These are phyloP conservation scores for Rhyacichthys aspro DNA, from an alignment of 2,797 vertebrate genomes.

Conservation along the genomic window DNA sequence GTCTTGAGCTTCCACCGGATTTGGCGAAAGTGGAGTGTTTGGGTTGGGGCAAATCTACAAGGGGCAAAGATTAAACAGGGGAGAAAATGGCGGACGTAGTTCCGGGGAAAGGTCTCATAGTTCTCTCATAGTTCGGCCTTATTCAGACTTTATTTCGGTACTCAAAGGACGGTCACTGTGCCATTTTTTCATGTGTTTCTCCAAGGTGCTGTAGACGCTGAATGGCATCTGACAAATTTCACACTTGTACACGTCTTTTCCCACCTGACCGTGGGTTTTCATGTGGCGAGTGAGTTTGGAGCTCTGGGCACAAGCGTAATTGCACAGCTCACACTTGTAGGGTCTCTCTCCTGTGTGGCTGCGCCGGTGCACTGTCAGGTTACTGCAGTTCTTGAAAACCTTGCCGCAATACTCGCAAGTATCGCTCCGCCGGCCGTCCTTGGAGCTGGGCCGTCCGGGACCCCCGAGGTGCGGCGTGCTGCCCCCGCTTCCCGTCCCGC, in stretches of 20 bases:
- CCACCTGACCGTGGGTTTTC: slow-evolving; percentile 99
- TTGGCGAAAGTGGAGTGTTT: slow-evolving; percentile 86
- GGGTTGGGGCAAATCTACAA: slow-evolving; percentile 86
- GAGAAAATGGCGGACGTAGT: slow-evolving; percentile 68
- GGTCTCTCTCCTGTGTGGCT: slow-evolving; percentile 99
- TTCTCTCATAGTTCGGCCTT: slow-evolving; percentile 83
- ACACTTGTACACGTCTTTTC: slow-evolving; percentile 99
- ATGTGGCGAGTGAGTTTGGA: slow-evolving; percentile 99
- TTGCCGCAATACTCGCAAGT: slow-evolving; percentile 99
- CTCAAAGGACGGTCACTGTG: slow-evolving; percentile 99
- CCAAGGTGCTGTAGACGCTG: slow-evolving; percentile 99
- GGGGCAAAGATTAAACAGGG: slow-evolving; percentile 71
- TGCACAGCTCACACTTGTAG: slow-evolving; percentile 99
- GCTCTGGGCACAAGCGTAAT: slow-evolving; percentile 99
- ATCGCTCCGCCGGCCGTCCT: slow-evolving; percentile 98
- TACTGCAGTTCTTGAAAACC: slow-evolving; percentile 99
- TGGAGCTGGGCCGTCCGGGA: slow-evolving; percentile 94
- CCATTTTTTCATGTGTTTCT: slow-evolving; percentile 99
- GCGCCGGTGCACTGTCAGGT: slow-evolving; percentile 99
- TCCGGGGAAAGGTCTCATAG: slow-evolving; percentile 70
- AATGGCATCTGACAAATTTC: slow-evolving; percentile 99
- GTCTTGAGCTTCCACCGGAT: slow-evolving; percentile 92
- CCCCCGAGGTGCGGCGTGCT: slow-evolving; percentile 98
- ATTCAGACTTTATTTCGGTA: slow-evolving; percentile 99
- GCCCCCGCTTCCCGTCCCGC: slow-evolving; percentile 96